A percentile compares a stretch with the other conserved stretches of the same genome.
Evolutionary conservation across 1,140 invertebrate species (phyloP).

Genomic region (Meloidogyne chitwoodi): DNA sequence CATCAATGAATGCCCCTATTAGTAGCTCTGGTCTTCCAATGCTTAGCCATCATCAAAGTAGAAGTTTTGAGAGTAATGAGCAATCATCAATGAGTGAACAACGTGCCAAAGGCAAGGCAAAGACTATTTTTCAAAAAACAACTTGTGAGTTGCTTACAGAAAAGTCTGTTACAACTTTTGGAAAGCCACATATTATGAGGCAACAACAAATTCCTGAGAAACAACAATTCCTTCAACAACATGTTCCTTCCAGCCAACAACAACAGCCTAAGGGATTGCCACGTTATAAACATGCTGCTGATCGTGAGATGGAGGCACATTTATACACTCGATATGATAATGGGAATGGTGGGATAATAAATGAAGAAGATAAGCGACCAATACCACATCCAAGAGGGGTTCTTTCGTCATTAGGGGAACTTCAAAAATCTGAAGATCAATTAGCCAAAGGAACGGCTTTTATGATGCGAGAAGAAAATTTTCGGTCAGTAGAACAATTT

Average conservation of each 20-base stretch:
- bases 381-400: background rate
- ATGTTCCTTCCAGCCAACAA: background rate
- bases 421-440: background rate
- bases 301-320: background rate
- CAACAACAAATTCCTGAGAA: background rate
- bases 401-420: background rate
- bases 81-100: constrained; percentile 26
- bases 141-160: constrained; percentile 28
- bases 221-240: background rate
- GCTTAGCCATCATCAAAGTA: constrained; percentile 31
- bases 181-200: background rate
- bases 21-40: background rate
- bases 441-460: background rate
- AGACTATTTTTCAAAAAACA: constrained; percentile 34
- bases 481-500: background rate
- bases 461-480: background rate
- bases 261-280: constrained; percentile 6
- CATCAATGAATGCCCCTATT: background rate
- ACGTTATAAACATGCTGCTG: background rate
- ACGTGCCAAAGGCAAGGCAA: constrained; percentile 19
- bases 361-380: background rate
- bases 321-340: constrained; percentile 41
- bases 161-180: constrained; percentile 25
- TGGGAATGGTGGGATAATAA: constrained; percentile 2
- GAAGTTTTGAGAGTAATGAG: constrained; percentile 31